Evolutionary conservation across 2,888 invertebrate species (phyloP).

Genomic region (Heliconius charithonia): DNA sequence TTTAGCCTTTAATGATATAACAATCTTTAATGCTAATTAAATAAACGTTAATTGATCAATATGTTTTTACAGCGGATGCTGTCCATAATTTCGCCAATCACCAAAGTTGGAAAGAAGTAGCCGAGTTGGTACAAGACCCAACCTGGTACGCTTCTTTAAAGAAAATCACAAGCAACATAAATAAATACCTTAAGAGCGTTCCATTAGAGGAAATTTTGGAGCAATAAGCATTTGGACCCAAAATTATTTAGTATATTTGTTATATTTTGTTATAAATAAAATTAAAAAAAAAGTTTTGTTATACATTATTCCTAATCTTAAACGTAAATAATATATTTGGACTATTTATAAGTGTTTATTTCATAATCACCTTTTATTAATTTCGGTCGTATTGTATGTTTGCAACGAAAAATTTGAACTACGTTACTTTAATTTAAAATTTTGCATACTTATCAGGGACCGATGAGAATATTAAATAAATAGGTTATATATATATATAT

Average conservation of each 20-base stretch:
- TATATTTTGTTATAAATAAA: not conserved
- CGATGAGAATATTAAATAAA: too few species aligned
- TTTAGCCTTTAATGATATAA: too few species aligned
- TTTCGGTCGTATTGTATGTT: too few species aligned
- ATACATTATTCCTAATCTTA: not conserved
- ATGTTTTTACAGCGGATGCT: conserved; percentile 39
- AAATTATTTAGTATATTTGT: not conserved
- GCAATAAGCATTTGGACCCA: not conserved
- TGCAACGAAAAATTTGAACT: too few species aligned
- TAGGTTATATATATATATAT: too few species aligned
- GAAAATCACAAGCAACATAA: conserved; percentile 51
- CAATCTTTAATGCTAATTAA: too few species aligned
- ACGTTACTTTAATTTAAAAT: too few species aligned
- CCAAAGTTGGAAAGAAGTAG: conserved; percentile 36
- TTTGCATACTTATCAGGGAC: too few species aligned
- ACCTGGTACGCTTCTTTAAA: conserved; percentile 49
- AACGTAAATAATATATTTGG: not conserved
- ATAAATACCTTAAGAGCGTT: conserved; percentile 50
- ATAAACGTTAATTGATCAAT: not conserved
- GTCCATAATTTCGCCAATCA: conserved; percentile 43
- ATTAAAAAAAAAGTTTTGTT: not conserved
- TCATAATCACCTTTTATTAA: too few species aligned
- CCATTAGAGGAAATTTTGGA: conserved; percentile 33
- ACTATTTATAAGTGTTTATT: too few species aligned
- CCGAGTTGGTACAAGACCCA: conserved; percentile 53